Evolutionary conservation across 2,888 invertebrate species (phyloP).

Genomic region (Ophion costatus): DNA sequence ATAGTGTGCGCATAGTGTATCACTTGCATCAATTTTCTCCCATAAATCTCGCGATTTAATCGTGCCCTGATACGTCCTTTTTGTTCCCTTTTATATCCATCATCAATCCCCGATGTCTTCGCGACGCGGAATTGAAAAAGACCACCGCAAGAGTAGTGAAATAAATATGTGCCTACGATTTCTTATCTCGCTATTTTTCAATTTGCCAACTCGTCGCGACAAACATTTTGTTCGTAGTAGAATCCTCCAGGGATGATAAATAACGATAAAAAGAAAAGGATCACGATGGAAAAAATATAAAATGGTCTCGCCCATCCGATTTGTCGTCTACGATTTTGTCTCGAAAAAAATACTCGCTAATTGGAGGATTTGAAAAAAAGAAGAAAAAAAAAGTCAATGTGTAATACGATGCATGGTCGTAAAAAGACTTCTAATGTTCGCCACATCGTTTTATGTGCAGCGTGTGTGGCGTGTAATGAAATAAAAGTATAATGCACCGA

Average conservation of each 20-base stretch:
- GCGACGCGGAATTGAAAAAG: conserved; percentile 6
- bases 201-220: neutral
- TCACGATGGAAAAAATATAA: too few species aligned
- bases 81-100: neutral
- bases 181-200: conserved; percentile 7
- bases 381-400: neutral
- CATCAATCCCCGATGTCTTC: conserved; percentile 19
- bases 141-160: conserved; percentile 23
- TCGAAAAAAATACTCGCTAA: neutral
- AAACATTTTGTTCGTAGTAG: too few species aligned
- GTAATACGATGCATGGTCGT: conserved; percentile 2
- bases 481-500: neutral
- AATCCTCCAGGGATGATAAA: too few species aligned
- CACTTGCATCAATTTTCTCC: conserved; percentile 46
- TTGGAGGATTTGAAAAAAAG: neutral
- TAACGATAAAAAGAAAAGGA: too few species aligned
- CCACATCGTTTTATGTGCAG: conserved; percentile 28
- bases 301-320: too few species aligned
- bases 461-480: conserved; percentile 32
- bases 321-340: neutral
- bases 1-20: neutral
- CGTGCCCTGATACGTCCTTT: neutral
- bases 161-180: neutral
- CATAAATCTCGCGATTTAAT: conserved; percentile 36
- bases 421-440: conserved; percentile 10